phyloP scores from a whole-genome alignment of 2,113 vertebrate genomes.

The Gasterosteus aculeatus region DNA sequence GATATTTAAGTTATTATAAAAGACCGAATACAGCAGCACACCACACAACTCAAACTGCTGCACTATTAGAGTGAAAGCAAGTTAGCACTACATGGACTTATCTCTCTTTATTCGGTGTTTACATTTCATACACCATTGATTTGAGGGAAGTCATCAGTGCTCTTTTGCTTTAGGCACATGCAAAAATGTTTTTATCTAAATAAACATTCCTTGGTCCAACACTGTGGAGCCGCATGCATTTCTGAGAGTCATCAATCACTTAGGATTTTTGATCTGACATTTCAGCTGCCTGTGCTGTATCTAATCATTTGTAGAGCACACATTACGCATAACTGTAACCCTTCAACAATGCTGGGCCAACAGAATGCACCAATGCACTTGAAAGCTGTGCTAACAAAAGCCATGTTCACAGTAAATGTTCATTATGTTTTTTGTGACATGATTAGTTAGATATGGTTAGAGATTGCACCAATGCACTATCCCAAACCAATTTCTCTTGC shows the following conservation, averaged over 20 bases:
- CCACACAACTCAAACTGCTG: not conserved
- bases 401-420: not conserved
- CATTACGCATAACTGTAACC: not conserved
- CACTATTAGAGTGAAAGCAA: not conserved
- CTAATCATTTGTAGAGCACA: not conserved
- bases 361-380: not conserved
- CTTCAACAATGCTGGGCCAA: not conserved
- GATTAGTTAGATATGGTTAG: not conserved
- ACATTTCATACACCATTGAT: not conserved
- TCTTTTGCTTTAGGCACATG: not conserved
- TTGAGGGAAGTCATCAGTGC: not conserved
- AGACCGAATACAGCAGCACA: conserved; percentile 7
- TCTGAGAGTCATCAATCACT: not conserved
- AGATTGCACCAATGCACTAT: not conserved
- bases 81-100: not conserved
- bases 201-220: not conserved
- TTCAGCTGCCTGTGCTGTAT: not conserved
- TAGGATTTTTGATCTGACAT: not conserved
- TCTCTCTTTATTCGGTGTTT: not conserved
- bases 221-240: not conserved
- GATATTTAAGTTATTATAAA: conserved; percentile 40
- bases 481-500: not conserved
- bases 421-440: not conserved
- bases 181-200: conserved; percentile 11
- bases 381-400: not conserved